Evolutionary conservation across 2,797 vertebrate genomes (phyloP).

Genomic region (Thalassophryne amazonica): DNA sequence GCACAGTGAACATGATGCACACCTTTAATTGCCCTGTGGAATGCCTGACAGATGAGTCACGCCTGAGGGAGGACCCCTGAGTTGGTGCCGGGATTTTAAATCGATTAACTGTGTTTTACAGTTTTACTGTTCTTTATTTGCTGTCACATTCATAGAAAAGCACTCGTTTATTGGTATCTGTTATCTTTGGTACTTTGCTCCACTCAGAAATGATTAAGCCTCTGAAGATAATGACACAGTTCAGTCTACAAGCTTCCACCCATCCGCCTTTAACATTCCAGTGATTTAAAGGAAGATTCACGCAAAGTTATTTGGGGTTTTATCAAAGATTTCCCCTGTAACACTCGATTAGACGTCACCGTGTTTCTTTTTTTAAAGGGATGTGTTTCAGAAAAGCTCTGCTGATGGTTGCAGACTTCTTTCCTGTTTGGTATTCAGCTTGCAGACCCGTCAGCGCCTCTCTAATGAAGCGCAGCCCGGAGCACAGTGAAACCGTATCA

Average conservation of each 20-base stretch:
- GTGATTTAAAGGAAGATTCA: slow-evolving; percentile 32
- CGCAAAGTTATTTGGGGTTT: background rate
- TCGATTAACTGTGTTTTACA: background rate
- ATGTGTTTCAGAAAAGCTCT: slow-evolving; percentile 35
- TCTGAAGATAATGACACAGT: slow-evolving; percentile 39
- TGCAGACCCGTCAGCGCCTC: slow-evolving; percentile 52
- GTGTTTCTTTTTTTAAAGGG: slow-evolving; percentile 18
- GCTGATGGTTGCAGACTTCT: slow-evolving; percentile 44
- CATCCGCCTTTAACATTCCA: slow-evolving; percentile 60
- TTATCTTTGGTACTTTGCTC: slow-evolving; percentile 66
- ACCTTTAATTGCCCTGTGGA: background rate
- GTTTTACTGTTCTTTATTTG: background rate
- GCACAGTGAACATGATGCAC: background rate
- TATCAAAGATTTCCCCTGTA: slow-evolving; percentile 1
- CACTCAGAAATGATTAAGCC: slow-evolving; percentile 43
- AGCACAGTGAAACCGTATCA: no score
- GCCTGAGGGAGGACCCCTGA: background rate
- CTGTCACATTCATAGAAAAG: slow-evolving; percentile 14
- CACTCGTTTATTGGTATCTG: slow-evolving; percentile 13
- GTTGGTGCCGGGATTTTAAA: no score
- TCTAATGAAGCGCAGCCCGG: slow-evolving; percentile 58
- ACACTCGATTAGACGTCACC: background rate
- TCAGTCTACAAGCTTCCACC: slow-evolving; percentile 27
- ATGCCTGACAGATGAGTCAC: slow-evolving; percentile 7
- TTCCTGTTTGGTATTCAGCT: slow-evolving; percentile 69